phyloP scores from a whole-genome alignment of 1,140 invertebrate species.

The Oedothorax gibbosus region DNA sequence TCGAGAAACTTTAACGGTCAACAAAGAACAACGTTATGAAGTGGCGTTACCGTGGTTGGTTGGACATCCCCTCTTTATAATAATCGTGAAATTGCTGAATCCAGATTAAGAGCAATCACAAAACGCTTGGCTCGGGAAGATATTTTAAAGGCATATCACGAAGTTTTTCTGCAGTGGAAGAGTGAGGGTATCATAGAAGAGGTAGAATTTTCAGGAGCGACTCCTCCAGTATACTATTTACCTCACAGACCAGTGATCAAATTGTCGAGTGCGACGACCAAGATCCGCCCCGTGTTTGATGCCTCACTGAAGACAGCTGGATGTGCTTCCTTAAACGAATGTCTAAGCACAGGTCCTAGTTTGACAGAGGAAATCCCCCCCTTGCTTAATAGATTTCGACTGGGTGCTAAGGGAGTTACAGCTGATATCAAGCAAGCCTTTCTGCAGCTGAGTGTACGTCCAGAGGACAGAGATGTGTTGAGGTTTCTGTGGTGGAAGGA shows the following conservation, averaged over 20 bases:
- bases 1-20: slow-evolving; percentile 6
- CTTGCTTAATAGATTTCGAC: slow-evolving; percentile 17
- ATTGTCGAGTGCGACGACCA: not conserved
- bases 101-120: slow-evolving; percentile 5
- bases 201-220: not conserved
- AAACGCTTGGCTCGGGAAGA: slow-evolving; percentile 19
- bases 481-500: slow-evolving; percentile 28
- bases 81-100: slow-evolving; percentile 27
- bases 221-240: not conserved
- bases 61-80: slow-evolving; percentile 36
- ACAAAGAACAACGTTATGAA: slow-evolving; percentile 22
- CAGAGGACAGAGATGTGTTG: slow-evolving; percentile 25
- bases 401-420: slow-evolving; percentile 7
- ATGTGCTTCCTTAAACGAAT: slow-evolving; percentile 40
- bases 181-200: slow-evolving; percentile 23
- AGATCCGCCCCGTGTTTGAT: slow-evolving; percentile 14
- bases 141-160: slow-evolving; percentile 10
- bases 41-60: slow-evolving; percentile 14
- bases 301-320: slow-evolving; percentile 8
- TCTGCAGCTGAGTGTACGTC: slow-evolving; percentile 21
- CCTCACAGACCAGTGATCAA: slow-evolving; percentile 32
- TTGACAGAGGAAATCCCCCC: slow-evolving; percentile 4
- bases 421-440: slow-evolving; percentile 33
- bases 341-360: slow-evolving; percentile 16
- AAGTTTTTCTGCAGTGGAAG: slow-evolving; percentile 15